Conservation (phyloP, 2,888 invertebrate species). For the Eristalinus aeneus region DNA sequence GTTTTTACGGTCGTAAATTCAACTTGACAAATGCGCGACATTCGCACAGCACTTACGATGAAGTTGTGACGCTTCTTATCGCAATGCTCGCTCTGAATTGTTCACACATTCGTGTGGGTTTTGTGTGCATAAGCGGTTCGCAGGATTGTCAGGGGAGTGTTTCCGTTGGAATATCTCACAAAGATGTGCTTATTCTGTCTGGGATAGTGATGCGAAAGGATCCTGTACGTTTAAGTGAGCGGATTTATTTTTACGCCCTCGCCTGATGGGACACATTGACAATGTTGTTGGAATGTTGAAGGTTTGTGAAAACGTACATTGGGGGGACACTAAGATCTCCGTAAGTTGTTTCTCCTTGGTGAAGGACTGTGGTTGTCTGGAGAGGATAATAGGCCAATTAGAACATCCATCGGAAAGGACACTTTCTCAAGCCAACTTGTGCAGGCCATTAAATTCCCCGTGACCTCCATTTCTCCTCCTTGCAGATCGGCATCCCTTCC, state of each 20-base stretch:
- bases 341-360: not conserved
- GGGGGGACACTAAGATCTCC: not conserved
- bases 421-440: too few relatives aligned
- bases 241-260: constrained; percentile 6
- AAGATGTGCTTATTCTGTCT: constrained; percentile 9
- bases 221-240: constrained; percentile 19
- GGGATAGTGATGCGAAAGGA: constrained; percentile 13
- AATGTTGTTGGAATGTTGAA: not conserved
- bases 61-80: constrained; percentile 18
- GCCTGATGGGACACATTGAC: constrained; percentile 2
- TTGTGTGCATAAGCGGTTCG: not conserved
- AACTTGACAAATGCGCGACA: constrained; percentile 37
- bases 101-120: not conserved
- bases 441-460: too few relatives aligned
- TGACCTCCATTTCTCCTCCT: constrained; percentile 11
- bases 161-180: not conserved
- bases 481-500: too few relatives aligned
- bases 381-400: not conserved
- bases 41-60: not conserved
- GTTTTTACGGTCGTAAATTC: constrained; percentile 20
- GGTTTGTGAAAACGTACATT: not conserved
- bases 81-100: constrained; percentile 23
- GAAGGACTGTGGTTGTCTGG: not conserved
- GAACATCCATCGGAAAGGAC: too few relatives aligned
- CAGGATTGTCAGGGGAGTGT: not conserved